Percentiles rank a stretch among this genome's conserved stretches.
These are phyloP conservation scores for Aspidapion aeneum DNA, from an alignment of 2,888 invertebrate genomes.

Conservation along the genomic window DNA sequence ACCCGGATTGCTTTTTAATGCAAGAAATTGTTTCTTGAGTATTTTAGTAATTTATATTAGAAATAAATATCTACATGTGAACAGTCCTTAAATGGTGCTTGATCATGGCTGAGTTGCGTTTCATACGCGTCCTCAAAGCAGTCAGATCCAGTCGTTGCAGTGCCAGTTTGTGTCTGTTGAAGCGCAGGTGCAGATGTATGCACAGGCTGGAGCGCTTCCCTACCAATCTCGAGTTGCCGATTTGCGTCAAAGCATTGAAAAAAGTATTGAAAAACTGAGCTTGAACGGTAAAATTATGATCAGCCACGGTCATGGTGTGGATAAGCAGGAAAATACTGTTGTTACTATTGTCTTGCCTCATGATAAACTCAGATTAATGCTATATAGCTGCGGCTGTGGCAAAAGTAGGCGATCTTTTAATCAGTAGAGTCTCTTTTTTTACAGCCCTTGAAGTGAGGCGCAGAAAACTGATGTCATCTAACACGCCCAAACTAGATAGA, in stretches of 20 bases:
- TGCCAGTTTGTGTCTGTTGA: constrained; percentile 35
- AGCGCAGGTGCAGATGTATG: constrained; percentile 34
- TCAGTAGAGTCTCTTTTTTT: constrained; percentile 39
- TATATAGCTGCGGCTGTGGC: constrained; percentile 43
- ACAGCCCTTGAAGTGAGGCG: constrained; percentile 36
- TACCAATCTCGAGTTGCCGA: constrained; percentile 36
- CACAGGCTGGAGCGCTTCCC: constrained; percentile 39
- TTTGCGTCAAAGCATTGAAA: constrained; percentile 27
- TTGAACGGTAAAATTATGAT: constrained; percentile 45
- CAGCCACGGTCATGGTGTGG: constrained; percentile 49
- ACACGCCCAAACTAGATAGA: too few relatives aligned
- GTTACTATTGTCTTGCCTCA: constrained; percentile 24
- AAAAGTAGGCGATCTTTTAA: constrained; percentile 36
- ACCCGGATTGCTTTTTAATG: too few relatives aligned
- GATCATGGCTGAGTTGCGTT: constrained; percentile 39
- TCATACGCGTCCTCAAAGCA: constrained; percentile 40
- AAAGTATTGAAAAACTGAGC: constrained; percentile 48
- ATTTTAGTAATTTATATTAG: too few relatives aligned
- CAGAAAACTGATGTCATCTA: constrained; percentile 48
- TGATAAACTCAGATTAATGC: constrained; percentile 27
- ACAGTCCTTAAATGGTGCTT: constrained; percentile 45
- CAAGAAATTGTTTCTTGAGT: too few relatives aligned
- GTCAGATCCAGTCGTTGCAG: constrained; percentile 35
- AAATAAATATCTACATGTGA: constrained; percentile 47
- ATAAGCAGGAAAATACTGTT: constrained; percentile 46